Conservation (phyloP, 1,140 invertebrate genomes). For the Protaetia brevitarsis region DNA sequence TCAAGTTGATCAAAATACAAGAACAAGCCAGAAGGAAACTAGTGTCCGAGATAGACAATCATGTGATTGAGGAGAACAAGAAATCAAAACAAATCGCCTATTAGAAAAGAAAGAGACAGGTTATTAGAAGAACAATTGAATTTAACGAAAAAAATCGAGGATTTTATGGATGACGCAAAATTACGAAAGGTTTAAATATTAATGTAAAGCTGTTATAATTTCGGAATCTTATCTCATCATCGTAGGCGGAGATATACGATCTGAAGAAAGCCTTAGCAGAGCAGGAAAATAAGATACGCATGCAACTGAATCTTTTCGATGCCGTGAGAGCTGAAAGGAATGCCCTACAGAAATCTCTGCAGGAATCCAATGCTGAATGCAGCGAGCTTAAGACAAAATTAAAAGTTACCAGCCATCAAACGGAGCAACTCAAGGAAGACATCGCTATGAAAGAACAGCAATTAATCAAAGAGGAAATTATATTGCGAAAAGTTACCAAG, state of each 20-base stretch:
- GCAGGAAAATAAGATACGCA: constrained; percentile 58
- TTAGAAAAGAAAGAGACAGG: constrained; percentile 61
- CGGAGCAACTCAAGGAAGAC: constrained; percentile 69
- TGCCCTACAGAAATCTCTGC: constrained; percentile 58
- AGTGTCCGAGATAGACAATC: constrained; percentile 56
- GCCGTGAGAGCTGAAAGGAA: constrained; percentile 61
- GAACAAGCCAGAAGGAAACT: constrained; percentile 53
- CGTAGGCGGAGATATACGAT: constrained; percentile 57
- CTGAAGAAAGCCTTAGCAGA: constrained; percentile 64
- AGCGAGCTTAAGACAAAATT: constrained; percentile 62
- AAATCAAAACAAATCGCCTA: constrained; percentile 53
- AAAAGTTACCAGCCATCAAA: constrained; percentile 61
- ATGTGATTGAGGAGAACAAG: constrained; percentile 53
- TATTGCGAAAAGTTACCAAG: constrained; percentile 64
- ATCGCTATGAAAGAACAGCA: constrained; percentile 63
- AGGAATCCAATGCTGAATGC: constrained; percentile 61
- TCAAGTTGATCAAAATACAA: constrained; percentile 46
- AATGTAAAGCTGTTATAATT: no score
- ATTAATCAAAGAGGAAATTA: constrained; percentile 61
- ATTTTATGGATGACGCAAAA: constrained; percentile 48
- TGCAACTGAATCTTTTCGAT: constrained; percentile 65
- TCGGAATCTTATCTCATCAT: no score
- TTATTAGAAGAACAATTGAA: constrained; percentile 44
- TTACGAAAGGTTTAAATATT: constrained; percentile 46
- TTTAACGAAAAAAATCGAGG: constrained; percentile 47